Evolutionary conservation across 2,797 vertebrate genomes (phyloP).

Genomic region (Trachurus trachurus): DNA sequence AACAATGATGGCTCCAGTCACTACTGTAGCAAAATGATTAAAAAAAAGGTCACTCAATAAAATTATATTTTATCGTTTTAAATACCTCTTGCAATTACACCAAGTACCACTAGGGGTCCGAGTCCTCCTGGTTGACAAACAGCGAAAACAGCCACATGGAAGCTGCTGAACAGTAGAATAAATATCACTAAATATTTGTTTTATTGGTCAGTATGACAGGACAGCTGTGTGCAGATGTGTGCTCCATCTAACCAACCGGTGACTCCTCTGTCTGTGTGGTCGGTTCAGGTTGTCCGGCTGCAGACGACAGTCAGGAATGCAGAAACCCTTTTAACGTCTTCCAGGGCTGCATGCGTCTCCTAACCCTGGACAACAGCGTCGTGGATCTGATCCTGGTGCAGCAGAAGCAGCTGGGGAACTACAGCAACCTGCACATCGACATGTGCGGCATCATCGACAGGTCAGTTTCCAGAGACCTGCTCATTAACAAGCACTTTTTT

Average conservation of each 20-base stretch:
- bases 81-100: too few relatives aligned
- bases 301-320: constrained; percentile 81
- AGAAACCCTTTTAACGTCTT: constrained; percentile 87
- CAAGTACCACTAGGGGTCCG: too few relatives aligned
- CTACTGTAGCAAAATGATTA: too few relatives aligned
- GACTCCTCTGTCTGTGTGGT: not conserved
- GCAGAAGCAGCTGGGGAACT: constrained; percentile 89
- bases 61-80: too few relatives aligned
- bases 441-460: constrained; percentile 95
- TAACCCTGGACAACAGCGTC: constrained; percentile 81
- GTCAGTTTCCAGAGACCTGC: constrained; percentile 75
- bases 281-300: constrained; percentile 89
- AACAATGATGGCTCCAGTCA: too few relatives aligned
- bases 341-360: constrained; percentile 93
- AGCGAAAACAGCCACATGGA: not conserved
- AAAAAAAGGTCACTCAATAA: too few relatives aligned
- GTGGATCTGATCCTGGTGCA: constrained; percentile 92
- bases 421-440: constrained; percentile 93
- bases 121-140: too few relatives aligned
- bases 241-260: not conserved
- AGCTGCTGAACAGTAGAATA: not conserved
- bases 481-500: not conserved
- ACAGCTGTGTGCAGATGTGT: not conserved
- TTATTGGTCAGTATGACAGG: too few relatives aligned
- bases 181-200: not conserved